These are phyloP conservation scores for Microdon myrmicae DNA, from an alignment of 2,888 invertebrate genomes.

Conservation along the genomic window DNA sequence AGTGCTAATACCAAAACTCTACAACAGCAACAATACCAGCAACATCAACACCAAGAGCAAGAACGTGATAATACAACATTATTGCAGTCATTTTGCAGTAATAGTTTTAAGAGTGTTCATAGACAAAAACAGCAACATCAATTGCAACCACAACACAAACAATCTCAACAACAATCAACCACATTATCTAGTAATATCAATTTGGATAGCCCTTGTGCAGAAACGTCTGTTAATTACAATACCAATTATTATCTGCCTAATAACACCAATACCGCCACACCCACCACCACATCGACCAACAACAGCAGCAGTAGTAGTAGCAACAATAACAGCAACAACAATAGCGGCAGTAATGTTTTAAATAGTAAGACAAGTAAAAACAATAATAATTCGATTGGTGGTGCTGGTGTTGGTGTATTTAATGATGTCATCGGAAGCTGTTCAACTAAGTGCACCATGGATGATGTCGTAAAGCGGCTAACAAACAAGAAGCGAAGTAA, in stretches of 20 bases:
- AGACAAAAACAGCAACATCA: constrained; percentile 23
- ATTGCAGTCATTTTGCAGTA: constrained; percentile 4
- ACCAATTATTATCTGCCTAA: constrained; percentile 12
- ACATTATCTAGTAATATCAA: constrained; percentile 14
- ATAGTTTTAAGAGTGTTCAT: background rate
- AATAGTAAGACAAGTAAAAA: constrained; percentile 41
- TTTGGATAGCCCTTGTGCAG: constrained; percentile 31
- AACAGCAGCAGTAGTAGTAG: constrained; percentile 45
- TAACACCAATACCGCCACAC: constrained; percentile 38
- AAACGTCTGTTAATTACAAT: too few species aligned
- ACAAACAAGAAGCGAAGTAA: constrained; percentile 87
- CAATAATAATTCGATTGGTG: constrained; percentile 46
- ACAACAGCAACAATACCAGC: constrained; percentile 4
- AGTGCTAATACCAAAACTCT: constrained; percentile 9
- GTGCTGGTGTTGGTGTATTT: constrained; percentile 56
- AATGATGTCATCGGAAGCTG: constrained; percentile 59
- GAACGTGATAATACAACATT: constrained; percentile 2
- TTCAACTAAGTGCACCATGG: constrained; percentile 83
- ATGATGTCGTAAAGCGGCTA: constrained; percentile 87
- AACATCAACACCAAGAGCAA: constrained; percentile 9
- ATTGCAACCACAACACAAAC: background rate
- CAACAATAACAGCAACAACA: constrained; percentile 42
- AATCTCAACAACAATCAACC: constrained; percentile 17
- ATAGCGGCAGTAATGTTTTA: background rate
- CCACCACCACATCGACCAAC: background rate